Evolutionary conservation across 2,888 invertebrate species (phyloP), one percentile per base, ranked within the genome.

Genomic region (Amblyteles armatorius): DNA sequence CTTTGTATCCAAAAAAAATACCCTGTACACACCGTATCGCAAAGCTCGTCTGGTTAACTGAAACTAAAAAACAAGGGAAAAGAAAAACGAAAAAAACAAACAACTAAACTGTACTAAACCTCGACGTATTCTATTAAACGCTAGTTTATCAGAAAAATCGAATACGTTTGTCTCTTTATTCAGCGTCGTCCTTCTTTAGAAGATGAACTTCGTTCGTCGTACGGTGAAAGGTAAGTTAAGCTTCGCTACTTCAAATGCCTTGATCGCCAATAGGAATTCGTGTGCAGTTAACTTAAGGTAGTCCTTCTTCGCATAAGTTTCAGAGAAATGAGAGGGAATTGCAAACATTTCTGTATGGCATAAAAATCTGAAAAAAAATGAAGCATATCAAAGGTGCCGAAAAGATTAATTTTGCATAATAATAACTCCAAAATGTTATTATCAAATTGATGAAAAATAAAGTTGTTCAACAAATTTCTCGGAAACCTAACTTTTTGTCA

Each of bases 71-170:
- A 11, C 86, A 86, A 77, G 86, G 84, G 88, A 57, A 33, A 63
- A 79, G 69, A 83, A 84, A 73, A 76, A 79, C 48, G 74, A 69
- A 9, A 63, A 84, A 74, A 63, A 78, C 57, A 76, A 89, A 78
- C 80, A 86, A 88, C 86, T 87, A 87, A 89, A 90, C 90, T 91
- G 90, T 91, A 92, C 88, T 90, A 92, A 91, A 91, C 91, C 89
- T 90, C 90, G 89, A 92, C 90, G 88, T 91, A 90, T 90, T 92
- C 90, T 91, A 91, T 92, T 92, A 92, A 92, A 92, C 89, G 90
- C 90, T 91, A 92, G 91, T 91, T 92, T 92, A 90, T 92, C 90
- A 92, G 90, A 91, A 92, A 68, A 91, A 90, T 88, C 87, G 81
- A 89, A 89, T 83, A 71, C 81, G 87, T 86, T 84, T 89, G 63